These are phyloP conservation scores for Siniperca knerii DNA, from an alignment of 2,113 vertebrate species.

Conservation along the genomic window DNA sequence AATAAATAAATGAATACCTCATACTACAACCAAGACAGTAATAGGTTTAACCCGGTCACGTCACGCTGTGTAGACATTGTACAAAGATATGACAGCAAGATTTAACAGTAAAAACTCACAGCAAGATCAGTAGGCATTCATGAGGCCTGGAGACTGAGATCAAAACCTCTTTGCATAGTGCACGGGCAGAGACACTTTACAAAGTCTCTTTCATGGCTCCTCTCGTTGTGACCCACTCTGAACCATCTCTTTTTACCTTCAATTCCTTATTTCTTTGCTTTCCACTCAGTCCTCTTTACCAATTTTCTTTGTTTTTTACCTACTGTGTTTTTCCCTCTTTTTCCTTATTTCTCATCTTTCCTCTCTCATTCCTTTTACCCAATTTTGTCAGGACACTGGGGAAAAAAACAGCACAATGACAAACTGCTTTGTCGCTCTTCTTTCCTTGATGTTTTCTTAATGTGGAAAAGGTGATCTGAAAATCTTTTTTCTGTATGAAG, in stretches of 20 bases:
- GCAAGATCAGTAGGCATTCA: conserved; percentile 40
- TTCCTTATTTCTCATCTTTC: conserved; percentile 18
- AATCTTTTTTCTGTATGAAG: not conserved
- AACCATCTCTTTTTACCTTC: conserved; percentile 26
- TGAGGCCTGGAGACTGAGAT: conserved; percentile 55
- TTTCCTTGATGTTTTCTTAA: conserved; percentile 29
- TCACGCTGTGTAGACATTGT: conserved; percentile 44
- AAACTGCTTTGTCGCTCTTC: conserved; percentile 8
- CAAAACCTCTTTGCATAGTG: conserved; percentile 50
- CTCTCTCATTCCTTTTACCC: not conserved
- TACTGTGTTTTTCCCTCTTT: not conserved
- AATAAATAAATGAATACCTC: conserved; percentile 42
- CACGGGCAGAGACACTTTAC: conserved; percentile 32
- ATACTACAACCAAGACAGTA: conserved; percentile 36
- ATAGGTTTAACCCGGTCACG: conserved; percentile 50
- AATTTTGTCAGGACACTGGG: not conserved
- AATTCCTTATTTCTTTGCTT: conserved; percentile 25
- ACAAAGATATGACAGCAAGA: conserved; percentile 50
- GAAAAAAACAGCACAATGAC: not conserved
- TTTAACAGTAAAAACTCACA: conserved; percentile 49
- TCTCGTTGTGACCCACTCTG: conserved; percentile 32
- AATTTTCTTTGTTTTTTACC: not conserved
- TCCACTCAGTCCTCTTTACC: conserved; percentile 8
- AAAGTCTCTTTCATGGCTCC: conserved; percentile 64
- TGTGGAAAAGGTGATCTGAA: conserved; percentile 34